Evolutionary conservation across 2,888 invertebrate genomes (phyloP).

Genomic region (Drosophila sordidapex): DNA sequence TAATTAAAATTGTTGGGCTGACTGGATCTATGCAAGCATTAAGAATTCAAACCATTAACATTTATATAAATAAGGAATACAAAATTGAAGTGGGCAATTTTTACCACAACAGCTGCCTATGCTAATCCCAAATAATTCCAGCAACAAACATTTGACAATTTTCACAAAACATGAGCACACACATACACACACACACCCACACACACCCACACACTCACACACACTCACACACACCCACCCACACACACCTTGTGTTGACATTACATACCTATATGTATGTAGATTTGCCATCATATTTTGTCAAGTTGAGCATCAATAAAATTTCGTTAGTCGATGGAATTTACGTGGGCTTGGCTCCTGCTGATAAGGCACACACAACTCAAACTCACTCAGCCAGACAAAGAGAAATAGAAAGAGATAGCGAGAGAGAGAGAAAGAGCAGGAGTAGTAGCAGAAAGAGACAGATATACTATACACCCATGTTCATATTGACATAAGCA

Average conservation of each 20-base stretch:
- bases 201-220: background rate
- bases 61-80: background rate
- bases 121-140: conserved; percentile 27
- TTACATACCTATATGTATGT: conserved; percentile 12
- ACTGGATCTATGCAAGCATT: background rate
- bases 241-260: conserved; percentile 14
- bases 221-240: background rate
- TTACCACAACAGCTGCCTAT: conserved; percentile 2
- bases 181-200: conserved; percentile 1
- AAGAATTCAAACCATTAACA: background rate
- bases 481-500: conserved; percentile 65
- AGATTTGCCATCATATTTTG: conserved; percentile 54
- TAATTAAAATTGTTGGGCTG: background rate
- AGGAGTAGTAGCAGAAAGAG: background rate
- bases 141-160: conserved; percentile 43
- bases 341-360: conserved; percentile 58
- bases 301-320: conserved; percentile 58
- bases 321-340: conserved; percentile 47
- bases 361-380: conserved; percentile 59
- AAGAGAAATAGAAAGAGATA: background rate
- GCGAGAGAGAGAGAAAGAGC: background rate
- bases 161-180: conserved; percentile 16
- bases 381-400: background rate
- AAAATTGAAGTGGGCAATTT: background rate
- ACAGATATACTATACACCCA: conserved; percentile 19